These are phyloP conservation scores for Pseudobourletiella spinata DNA, from an alignment of 1,140 invertebrate species.

Conservation along the genomic window DNA sequence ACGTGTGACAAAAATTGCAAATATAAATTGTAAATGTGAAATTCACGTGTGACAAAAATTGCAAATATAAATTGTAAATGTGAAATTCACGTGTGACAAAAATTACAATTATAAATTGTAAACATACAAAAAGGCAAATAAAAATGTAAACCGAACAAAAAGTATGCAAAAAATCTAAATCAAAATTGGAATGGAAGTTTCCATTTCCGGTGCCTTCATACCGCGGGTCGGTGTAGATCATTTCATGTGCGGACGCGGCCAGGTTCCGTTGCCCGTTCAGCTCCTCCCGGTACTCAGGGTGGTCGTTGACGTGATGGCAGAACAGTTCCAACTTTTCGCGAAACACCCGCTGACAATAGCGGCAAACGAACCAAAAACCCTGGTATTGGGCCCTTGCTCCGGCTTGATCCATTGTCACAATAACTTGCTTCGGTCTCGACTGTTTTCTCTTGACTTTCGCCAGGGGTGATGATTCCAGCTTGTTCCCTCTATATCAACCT, in stretches of 20 bases:
- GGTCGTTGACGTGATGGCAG: constrained; percentile 6
- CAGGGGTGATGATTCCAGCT: too few species aligned
- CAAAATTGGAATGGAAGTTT: too few species aligned
- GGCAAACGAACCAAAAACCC: not conserved
- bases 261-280: not conserved
- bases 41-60: too few species aligned
- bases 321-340: constrained; percentile 4
- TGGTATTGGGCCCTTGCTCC: not conserved
- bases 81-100: too few species aligned
- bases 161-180: too few species aligned
- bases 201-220: not conserved
- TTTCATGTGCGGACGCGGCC: not conserved
- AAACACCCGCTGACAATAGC: not conserved
- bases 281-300: not conserved
- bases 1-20: too few species aligned
- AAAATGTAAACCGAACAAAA: not conserved
- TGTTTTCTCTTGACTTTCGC: too few species aligned
- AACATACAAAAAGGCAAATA: not conserved
- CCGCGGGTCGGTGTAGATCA: not conserved
- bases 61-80: too few species aligned
- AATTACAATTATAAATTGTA: not conserved
- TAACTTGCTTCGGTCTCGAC: too few species aligned
- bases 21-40: too few species aligned
- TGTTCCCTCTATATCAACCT: too few species aligned
- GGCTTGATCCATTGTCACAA: not conserved